phyloP scores from a whole-genome alignment of 37 sponge, comb jelly and placozoan species.

The Cliona cf. orientalis region DNA sequence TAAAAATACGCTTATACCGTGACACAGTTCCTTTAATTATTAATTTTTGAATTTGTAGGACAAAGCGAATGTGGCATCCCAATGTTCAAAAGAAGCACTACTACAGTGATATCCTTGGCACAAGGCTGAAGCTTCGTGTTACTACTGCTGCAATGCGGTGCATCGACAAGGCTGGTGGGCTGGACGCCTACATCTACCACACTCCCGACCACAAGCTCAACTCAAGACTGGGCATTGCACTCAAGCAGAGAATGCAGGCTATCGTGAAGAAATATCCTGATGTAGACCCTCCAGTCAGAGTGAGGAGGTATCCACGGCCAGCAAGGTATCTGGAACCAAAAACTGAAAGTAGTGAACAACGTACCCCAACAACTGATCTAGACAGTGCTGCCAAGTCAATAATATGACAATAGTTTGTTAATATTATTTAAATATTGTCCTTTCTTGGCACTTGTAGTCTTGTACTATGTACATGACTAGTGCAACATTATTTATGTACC shows the following conservation, averaged over 20 bases:
- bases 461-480: too few relatives aligned
- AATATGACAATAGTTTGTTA: too few relatives aligned
- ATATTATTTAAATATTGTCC: too few relatives aligned
- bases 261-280: conserved; percentile 20
- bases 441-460: too few relatives aligned
- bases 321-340: conserved; percentile 32
- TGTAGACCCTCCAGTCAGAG: conserved; percentile 1
- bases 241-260: conserved; percentile 58
- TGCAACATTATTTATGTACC: too few relatives aligned
- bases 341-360: too few relatives aligned
- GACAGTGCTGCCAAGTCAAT: too few relatives aligned
- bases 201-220: conserved; percentile 76
- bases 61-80: conserved; percentile 77
- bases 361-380: too few relatives aligned
- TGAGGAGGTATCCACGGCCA: conserved; percentile 19
- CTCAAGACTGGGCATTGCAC: conserved; percentile 63
- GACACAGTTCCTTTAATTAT: not conserved
- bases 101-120: conserved; percentile 66
- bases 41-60: conserved; percentile 21
- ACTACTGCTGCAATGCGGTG: conserved; percentile 78
- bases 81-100: conserved; percentile 70
- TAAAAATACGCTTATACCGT: too few relatives aligned
- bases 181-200: conserved; percentile 84
- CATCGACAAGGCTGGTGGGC: conserved; percentile 89
- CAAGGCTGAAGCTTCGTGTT: conserved; percentile 39